phyloP scores from a whole-genome alignment of 2,797 vertebrate genomes.

The Anguilla megastoma region DNA sequence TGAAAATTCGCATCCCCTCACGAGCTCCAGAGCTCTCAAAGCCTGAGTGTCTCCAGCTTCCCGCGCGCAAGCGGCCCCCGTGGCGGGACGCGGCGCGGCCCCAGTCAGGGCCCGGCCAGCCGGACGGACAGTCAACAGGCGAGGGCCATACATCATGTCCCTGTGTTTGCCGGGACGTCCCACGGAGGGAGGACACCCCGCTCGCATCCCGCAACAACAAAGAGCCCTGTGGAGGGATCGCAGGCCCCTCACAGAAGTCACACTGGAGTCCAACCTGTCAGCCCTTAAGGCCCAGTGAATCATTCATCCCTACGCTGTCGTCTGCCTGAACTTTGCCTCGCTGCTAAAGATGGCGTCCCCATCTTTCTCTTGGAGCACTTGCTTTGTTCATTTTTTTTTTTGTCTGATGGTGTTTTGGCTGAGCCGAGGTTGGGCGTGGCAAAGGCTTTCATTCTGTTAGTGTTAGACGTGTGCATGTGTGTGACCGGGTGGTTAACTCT shows the following conservation, averaged over 20 bases:
- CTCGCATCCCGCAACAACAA: constrained; percentile 59
- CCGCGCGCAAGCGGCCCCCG: constrained; percentile 40
- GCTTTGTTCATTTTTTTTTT: neutral
- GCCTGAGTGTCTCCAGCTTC: constrained; percentile 61
- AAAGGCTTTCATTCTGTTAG: neutral
- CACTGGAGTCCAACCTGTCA: constrained; percentile 70
- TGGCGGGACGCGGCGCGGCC: constrained; percentile 53
- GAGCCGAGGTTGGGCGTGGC: neutral
- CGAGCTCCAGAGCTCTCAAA: constrained; percentile 65
- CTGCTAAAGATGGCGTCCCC: neutral
- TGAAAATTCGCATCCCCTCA: constrained; percentile 76
- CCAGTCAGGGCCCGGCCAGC: constrained; percentile 48
- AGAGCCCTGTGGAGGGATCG: constrained; percentile 69
- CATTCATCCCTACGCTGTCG: constrained; percentile 68
- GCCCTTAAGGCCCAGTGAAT: constrained; percentile 65
- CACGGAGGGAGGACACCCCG: constrained; percentile 57
- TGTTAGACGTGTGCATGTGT: neutral
- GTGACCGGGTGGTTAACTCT: neutral
- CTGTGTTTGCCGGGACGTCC: constrained; percentile 66
- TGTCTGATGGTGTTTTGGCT: neutral
- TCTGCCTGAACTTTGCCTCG: constrained; percentile 22
- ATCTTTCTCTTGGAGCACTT: neutral
- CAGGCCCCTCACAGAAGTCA: constrained; percentile 73
- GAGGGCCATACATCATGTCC: constrained; percentile 69
- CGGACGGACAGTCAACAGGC: constrained; percentile 65